A percentile compares a stretch with the other conserved stretches of the same genome.
Conservation (phyloP, 2,888 invertebrate genomes). For the Rhyacophila evoluta region DNA sequence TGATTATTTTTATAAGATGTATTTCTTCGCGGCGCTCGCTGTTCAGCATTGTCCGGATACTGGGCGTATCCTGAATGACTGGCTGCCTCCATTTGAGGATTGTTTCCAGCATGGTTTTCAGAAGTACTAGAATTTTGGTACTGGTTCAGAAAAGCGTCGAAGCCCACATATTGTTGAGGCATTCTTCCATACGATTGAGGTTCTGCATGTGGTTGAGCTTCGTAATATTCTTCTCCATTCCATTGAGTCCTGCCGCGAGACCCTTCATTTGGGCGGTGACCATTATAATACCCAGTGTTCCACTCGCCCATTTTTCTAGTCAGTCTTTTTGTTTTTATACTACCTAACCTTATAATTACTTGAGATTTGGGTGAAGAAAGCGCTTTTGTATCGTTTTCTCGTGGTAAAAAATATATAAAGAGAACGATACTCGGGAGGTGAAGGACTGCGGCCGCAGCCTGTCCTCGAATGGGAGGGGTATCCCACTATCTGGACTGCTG, state of each 20-base stretch:
- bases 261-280: neutral
- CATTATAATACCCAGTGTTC: neutral
- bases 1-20: neutral
- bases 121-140: conserved; percentile 38
- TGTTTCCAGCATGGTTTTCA: conserved; percentile 21
- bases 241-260: conserved; percentile 27
- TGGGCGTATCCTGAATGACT: conserved; percentile 9
- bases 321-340: neutral
- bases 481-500: neutral
- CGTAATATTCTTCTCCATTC: conserved; percentile 30
- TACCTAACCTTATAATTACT: neutral
- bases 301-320: neutral
- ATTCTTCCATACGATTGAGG: neutral
- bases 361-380: neutral
- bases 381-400: neutral
- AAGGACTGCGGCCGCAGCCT: conserved; percentile 8
- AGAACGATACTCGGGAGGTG: neutral
- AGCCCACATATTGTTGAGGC: conserved; percentile 33
- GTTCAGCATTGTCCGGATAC: neutral
- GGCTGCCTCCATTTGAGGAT: neutral
- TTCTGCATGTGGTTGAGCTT: neutral
- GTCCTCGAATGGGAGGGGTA: neutral
- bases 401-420: neutral
- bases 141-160: conserved; percentile 50
- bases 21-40: neutral